These are phyloP conservation scores for Cantharis lateralis DNA, from an alignment of 2,888 invertebrate genomes.

Conservation along the genomic window DNA sequence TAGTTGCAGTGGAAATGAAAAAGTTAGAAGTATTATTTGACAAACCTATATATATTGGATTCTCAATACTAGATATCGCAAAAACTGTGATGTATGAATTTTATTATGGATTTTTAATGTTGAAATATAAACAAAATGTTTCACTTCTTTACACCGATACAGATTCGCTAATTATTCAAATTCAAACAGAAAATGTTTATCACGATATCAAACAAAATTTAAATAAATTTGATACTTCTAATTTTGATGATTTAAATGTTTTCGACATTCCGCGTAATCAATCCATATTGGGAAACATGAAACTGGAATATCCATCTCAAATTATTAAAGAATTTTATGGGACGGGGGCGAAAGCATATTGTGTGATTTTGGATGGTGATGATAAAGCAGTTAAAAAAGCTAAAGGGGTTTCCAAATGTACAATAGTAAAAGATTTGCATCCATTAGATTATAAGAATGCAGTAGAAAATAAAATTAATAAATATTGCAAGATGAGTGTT, in stretches of 20 bases:
- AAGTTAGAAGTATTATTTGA: constrained; percentile 40
- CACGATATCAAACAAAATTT: no score
- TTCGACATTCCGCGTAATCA: constrained; percentile 34
- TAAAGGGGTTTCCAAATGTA: constrained; percentile 6
- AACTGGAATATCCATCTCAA: constrained; percentile 3
- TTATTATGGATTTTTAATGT: no score
- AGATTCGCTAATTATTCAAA: no score
- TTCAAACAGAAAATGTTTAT: no score
- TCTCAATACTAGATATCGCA: no score
- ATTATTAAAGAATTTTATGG: background rate
- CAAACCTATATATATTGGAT: constrained; percentile 52
- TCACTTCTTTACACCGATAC: no score
- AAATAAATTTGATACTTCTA: no score
- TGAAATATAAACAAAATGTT: no score
- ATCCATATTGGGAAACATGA: background rate
- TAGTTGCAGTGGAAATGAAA: constrained; percentile 44
- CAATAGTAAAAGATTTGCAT: background rate
- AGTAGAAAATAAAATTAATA: background rate
- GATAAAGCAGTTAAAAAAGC: background rate
- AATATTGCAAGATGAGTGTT: no score
- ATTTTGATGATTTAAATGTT: constrained; percentile 37
- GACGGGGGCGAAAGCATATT: background rate
- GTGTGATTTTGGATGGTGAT: background rate
- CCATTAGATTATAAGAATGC: background rate
- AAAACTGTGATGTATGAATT: no score